Evolutionary conservation across 2,888 invertebrate genomes (phyloP).

Genomic region (Orthonychiurus folsomi): DNA sequence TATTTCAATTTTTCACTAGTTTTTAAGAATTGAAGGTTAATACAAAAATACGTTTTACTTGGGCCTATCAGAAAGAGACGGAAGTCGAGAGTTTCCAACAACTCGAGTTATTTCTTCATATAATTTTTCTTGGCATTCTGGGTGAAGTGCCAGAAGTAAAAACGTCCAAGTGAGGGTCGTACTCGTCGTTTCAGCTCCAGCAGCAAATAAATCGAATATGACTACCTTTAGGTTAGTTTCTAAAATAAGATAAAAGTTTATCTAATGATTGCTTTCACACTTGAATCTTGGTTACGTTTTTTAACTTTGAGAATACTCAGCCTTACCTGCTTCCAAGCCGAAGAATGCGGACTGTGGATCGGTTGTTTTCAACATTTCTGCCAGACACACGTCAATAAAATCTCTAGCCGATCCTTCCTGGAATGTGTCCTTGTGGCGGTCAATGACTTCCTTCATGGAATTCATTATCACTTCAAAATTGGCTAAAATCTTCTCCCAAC

Average conservation of each 20-base stretch:
- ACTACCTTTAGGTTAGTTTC: conserved; percentile 10
- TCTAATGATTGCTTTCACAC: not conserved
- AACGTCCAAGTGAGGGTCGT: conserved; percentile 13
- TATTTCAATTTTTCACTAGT: not conserved
- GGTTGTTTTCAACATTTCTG: conserved; percentile 3
- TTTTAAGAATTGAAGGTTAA: not conserved
- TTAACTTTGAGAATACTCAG: no score
- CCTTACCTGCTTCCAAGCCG: not conserved
- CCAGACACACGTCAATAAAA: conserved; percentile 6
- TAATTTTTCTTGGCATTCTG: conserved; percentile 8
- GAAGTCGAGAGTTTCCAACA: conserved; percentile 12
- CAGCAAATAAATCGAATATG: conserved; percentile 6
- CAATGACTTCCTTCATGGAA: not conserved
- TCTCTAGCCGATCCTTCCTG: conserved; percentile 1
- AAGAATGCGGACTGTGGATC: not conserved
- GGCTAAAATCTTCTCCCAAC: not conserved
- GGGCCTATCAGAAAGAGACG: conserved; percentile 9
- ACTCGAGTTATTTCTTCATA: conserved; percentile 8
- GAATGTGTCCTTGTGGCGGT: not conserved
- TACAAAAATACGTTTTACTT: conserved; percentile 29
- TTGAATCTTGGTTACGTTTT: no score
- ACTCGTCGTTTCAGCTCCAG: conserved; percentile 12
- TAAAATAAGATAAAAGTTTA: conserved; percentile 8
- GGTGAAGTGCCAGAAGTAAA: conserved; percentile 10
- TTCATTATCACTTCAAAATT: not conserved